A percentile compares a stretch with the other conserved stretches of the same genome.
phyloP scores from a whole-genome alignment of 2,888 invertebrate genomes.

The Notodonta dromedarius region DNA sequence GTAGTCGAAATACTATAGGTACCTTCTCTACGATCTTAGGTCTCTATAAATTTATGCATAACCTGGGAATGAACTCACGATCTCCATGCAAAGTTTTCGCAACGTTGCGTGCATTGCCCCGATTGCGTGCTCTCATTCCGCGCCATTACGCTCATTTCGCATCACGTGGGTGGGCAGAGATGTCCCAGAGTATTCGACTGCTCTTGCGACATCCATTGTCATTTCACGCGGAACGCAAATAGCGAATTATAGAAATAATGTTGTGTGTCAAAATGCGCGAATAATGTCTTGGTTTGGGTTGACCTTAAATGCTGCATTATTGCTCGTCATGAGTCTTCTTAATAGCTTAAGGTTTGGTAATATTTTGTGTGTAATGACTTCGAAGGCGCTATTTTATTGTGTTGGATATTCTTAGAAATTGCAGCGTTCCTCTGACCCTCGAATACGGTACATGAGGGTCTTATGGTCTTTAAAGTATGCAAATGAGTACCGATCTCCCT shows the following conservation, averaged over 20 bases:
- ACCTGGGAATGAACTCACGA: conserved; percentile 1
- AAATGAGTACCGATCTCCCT: no score
- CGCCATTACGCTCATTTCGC: conserved; percentile 2
- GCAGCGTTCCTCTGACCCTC: no score
- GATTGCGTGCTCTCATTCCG: conserved; percentile 5
- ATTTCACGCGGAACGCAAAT: neutral
- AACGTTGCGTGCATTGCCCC: neutral
- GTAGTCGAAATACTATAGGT: no score
- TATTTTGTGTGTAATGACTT: neutral
- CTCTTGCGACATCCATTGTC: conserved; percentile 1
- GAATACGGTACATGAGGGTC: no score
- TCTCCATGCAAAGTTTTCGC: neutral
- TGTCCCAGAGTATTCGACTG: neutral
- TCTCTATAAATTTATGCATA: neutral
- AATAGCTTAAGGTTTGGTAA: neutral
- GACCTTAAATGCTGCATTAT: neutral
- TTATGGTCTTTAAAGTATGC: no score
- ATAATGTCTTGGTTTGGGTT: neutral
- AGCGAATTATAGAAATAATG: neutral
- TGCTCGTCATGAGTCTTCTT: neutral
- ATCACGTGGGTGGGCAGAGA: neutral
- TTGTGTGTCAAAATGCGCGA: neutral
- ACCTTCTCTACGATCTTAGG: no score
- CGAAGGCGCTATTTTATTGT: neutral
- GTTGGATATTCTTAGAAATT: neutral